Base-by-base conservation (phyloP, 35 echinoderm and acorn worm species). In the Heliocidaris erythrogramma region DNA sequence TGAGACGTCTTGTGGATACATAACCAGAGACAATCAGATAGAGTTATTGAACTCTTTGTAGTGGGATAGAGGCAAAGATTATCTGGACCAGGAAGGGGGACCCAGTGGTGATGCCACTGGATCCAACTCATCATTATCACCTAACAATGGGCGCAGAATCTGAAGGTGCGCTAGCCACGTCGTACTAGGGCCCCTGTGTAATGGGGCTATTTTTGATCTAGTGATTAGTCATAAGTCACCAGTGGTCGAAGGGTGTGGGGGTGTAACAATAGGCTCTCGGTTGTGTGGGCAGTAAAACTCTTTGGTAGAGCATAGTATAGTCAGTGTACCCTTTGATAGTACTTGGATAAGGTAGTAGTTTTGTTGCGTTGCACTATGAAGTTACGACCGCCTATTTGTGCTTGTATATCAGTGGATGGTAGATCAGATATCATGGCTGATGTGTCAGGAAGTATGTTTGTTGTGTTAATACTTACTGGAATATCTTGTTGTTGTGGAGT, bases 281-380 rank as follows among this genome's bases (percentile, higher is more conserved):
- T n/a, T 78, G 65, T 27, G 65, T 78, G 65, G 65, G 65, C 65
- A 78, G 65, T 78, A 78, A 78, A 78, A 18, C 65, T 78, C 7
- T 5, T 78, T 21, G 65, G 21, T 78, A 78, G 65, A 78, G 65
- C 65, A 78, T 27, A 78, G 65, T 7, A 78, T 78, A n/a, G 65
- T 78, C 65, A 78, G 65, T 78, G n/a, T 78, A 18, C 65, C 27
- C 21, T 78, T 27, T n/a, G 27, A 78, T 21, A 7, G 65, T 78
- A 78, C 65, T 78, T 78, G 65, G 65, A 78, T 78, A 78, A 78
- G 65, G 65, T 78, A 78, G 27, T 78, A 78, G 65, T n/a, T 78
- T 78, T 78, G 65, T 27, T 78, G 65, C 27, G 65, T n/a, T 78
- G 65, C 65, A 78, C 65, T 78, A 78, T 78, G 65, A 78, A 78